Percentiles rank a stretch among this genome's conserved stretches.
Conservation (phyloP, 2,888 invertebrate genomes). For the Tillus elongatus region DNA sequence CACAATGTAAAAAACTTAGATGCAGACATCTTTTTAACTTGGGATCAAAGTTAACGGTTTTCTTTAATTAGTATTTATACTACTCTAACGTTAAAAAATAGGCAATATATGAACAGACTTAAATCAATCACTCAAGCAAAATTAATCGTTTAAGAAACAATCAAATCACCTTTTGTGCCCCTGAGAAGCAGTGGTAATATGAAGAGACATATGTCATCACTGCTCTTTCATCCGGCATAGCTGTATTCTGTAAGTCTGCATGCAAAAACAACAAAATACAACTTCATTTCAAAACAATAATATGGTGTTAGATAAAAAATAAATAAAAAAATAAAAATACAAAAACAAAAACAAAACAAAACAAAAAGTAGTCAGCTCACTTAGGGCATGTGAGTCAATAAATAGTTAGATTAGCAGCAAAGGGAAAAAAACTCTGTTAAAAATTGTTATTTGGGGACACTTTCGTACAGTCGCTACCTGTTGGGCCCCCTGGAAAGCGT, state of each 20-base stretch:
- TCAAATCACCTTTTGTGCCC: conserved; percentile 91
- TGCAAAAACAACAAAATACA: conserved; percentile 43
- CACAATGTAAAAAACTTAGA: too few relatives aligned
- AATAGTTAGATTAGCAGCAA: conserved; percentile 17
- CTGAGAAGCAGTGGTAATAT: conserved; percentile 99
- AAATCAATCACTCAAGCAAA: too few relatives aligned
- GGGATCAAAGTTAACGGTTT: too few relatives aligned
- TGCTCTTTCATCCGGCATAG: conserved; percentile 98
- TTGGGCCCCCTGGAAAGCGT: conserved; percentile 99
- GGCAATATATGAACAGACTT: too few relatives aligned
- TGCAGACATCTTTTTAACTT: too few relatives aligned
- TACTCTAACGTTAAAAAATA: too few relatives aligned
- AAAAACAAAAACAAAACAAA: conserved; percentile 16
- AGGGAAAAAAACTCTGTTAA: conserved; percentile 17
- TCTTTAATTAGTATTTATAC: too few relatives aligned
- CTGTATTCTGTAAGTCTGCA: conserved; percentile 93
- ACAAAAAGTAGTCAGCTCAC: conserved; percentile 14
- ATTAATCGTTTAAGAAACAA: too few relatives aligned
- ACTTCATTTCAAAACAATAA: conserved; percentile 24
- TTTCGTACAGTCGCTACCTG: conserved; percentile 57
- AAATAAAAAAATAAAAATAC: conserved; percentile 19
- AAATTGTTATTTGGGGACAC: conserved; percentile 23
- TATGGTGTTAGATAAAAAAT: conserved; percentile 18
- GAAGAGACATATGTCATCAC: conserved; percentile 99
- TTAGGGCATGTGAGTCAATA: conserved; percentile 13